Conservation (phyloP, 1,140 invertebrate species). For the Charaxes varanes region DNA sequence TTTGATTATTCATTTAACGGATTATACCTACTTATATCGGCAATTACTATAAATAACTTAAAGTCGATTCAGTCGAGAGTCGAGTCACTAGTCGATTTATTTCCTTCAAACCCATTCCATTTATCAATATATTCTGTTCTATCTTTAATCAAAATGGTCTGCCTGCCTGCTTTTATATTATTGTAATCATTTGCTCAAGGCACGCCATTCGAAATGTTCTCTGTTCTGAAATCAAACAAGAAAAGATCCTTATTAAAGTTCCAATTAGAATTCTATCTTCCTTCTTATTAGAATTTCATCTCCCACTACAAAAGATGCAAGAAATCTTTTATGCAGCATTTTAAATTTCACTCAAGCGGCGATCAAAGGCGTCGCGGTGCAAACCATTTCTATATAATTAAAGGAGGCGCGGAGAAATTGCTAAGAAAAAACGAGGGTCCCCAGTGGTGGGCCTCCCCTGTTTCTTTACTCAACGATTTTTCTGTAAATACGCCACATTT, state of each 20-base stretch:
- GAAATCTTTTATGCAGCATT: constrained; percentile 11
- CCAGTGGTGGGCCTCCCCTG: constrained; percentile 42
- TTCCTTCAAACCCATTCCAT: no score
- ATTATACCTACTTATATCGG: no score
- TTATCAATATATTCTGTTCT: no score
- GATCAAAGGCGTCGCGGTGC: constrained; percentile 37
- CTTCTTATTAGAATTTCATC: constrained; percentile 9
- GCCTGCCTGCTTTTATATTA: no score
- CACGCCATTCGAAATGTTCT: not conserved
- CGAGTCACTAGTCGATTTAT: no score
- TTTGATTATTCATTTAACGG: no score
- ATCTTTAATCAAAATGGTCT: no score
- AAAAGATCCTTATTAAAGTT: constrained; percentile 6
- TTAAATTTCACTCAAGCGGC: constrained; percentile 32
- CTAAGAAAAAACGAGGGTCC: constrained; percentile 65
- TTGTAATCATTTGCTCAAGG: constrained; percentile 1
- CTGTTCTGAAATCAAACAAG: constrained; percentile 1
- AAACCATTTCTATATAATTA: constrained; percentile 72
- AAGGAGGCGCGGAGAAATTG: constrained; percentile 60
- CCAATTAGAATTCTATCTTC: constrained; percentile 8
- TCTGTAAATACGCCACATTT: constrained; percentile 49
- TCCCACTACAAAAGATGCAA: constrained; percentile 10
- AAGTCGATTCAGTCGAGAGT: no score
- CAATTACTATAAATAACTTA: no score
- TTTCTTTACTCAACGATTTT: constrained; percentile 65